Conservation (phyloP, 2,113 vertebrate species). For the Cheirogaleus medius region DNA sequence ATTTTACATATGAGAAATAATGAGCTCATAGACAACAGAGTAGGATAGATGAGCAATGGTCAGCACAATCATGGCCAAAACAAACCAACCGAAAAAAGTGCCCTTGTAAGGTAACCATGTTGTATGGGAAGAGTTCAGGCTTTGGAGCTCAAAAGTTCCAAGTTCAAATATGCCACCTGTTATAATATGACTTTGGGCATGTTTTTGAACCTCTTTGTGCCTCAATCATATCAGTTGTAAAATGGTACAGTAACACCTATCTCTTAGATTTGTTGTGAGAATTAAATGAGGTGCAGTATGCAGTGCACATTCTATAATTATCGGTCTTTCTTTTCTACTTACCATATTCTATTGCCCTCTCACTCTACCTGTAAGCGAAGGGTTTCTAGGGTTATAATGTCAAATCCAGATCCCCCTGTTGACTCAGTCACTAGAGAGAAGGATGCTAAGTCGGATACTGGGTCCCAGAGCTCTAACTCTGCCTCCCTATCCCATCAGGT, state of each 20-base stretch:
- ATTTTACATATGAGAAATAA: not conserved
- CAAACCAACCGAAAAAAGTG: not conserved
- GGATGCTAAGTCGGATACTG: not conserved
- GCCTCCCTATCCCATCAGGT: not conserved
- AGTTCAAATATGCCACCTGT: not conserved
- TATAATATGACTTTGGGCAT: not conserved
- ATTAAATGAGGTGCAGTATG: not conserved
- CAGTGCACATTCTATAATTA: not conserved
- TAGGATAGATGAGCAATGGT: not conserved
- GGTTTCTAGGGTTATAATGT: not conserved
- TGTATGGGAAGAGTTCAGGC: not conserved
- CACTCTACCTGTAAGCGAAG: not conserved
- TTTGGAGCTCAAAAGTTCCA: not conserved
- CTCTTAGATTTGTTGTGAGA: not conserved
- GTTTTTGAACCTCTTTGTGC: not conserved
- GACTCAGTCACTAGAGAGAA: not conserved
- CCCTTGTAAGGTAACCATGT: no score
- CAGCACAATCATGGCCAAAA: not conserved
- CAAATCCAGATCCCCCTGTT: not conserved
- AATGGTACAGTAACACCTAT: not conserved
- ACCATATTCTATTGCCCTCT: not conserved
- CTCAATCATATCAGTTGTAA: not conserved
- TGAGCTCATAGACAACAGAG: not conserved
- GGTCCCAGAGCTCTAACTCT: not conserved
- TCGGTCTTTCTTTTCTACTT: not conserved